Percentiles rank a stretch among this genome's conserved stretches.
These are phyloP conservation scores for Poecilia latipinna DNA, from an alignment of 2,113 vertebrate species.

Conservation along the genomic window DNA sequence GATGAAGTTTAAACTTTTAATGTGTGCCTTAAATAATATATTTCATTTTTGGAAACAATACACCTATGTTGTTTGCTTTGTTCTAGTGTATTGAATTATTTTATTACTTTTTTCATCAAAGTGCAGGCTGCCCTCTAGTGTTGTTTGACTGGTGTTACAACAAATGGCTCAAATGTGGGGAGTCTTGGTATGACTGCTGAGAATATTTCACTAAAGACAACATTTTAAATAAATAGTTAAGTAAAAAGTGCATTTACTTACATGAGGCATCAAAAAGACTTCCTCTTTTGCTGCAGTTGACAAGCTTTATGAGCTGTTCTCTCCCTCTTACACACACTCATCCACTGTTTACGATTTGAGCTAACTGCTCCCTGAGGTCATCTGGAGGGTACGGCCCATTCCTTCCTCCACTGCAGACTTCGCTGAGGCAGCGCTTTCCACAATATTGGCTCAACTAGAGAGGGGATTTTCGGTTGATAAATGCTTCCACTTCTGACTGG, in stretches of 20 bases:
- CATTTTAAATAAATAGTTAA: neutral
- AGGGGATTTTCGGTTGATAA: slow-evolving; percentile 13
- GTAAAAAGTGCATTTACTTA: neutral
- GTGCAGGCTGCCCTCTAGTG: slow-evolving; percentile 55
- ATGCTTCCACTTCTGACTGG: slow-evolving; percentile 9
- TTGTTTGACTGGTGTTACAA: neutral
- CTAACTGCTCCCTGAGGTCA: slow-evolving; percentile 24
- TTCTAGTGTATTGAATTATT: slow-evolving; percentile 17
- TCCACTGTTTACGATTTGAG: slow-evolving; percentile 10
- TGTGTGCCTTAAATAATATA: slow-evolving; percentile 78
- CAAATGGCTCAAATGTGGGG: too few relatives aligned
- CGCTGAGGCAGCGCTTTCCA: slow-evolving; percentile 52
- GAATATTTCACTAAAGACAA: neutral
- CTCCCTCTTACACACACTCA: neutral
- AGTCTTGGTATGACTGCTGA: neutral
- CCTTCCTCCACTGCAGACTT: slow-evolving; percentile 17
- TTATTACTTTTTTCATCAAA: neutral
- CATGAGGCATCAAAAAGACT: slow-evolving; percentile 2
- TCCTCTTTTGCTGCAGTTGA: neutral
- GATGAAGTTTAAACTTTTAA: slow-evolving; percentile 68
- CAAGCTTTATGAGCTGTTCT: slow-evolving; percentile 10
- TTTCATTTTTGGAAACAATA: slow-evolving; percentile 63
- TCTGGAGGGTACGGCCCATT: slow-evolving; percentile 16
- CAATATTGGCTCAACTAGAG: slow-evolving; percentile 30
- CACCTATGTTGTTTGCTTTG: slow-evolving; percentile 25